Evolutionary conservation across 2,113 vertebrate genomes (phyloP), one percentile per base, ranked within the genome.

Genomic region (Pseudopipra pipra): DNA sequence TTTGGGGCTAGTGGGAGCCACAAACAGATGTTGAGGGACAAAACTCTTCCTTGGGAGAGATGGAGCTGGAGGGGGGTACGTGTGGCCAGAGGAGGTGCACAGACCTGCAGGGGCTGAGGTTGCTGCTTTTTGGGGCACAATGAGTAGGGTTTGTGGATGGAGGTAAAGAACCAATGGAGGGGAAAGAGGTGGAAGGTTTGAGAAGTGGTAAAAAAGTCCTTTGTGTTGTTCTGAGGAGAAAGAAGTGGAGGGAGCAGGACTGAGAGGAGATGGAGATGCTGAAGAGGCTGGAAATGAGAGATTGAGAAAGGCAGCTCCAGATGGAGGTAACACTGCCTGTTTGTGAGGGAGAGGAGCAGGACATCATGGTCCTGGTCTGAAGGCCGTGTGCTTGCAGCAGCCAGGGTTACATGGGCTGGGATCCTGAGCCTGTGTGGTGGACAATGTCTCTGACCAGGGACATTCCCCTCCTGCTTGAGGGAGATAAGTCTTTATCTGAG

Each of bases 241-340:
- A 16, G 6, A 2, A 25, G 27, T 1, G 47, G 70, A 77, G 49
- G 49, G 24, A 67, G 52, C 62, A 25, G 62, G 43, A 21, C 24
- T 55, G 59, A 35, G 76, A 39, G 39, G 52, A 62, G 49, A 8
- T 18, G 41, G 61, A 83, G 73, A 4, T 2, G 0, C 15, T 10
- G 51, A 35, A 1, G 7, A 21, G 62, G 5, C 5, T 41, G 67
- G 35, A 25, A 18, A 27, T 30, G 54, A 37, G 13, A 51, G 16
- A 1, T 0, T 8, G 73, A 43, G 82, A 5, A 27, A 10, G n/a
- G 22, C 22, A 12, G 39, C 17, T 72, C 2, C 21, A 22, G 43
- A 0, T 2, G 33, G 25, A 52, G 83, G 25, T 4, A 9, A 24
- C 3, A 1, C 24, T 12, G 16, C 1, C 3, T 7, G n/a, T 16